Conservation (phyloP, 2,113 vertebrate genomes). For the Phaethornis superciliosus region DNA sequence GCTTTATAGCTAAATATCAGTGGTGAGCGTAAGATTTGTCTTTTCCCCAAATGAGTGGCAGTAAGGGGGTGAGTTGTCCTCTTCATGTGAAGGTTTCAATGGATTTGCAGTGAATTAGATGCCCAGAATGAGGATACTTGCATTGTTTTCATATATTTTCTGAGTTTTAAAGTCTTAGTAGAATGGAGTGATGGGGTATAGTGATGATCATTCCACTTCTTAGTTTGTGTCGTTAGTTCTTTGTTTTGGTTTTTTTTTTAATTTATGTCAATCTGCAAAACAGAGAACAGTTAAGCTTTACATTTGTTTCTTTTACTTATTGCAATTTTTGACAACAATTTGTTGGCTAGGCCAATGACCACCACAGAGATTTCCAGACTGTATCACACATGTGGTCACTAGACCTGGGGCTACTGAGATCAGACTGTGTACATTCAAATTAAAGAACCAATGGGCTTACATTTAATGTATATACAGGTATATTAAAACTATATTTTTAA, state of each 20-base stretch:
- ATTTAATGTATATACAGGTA: neutral
- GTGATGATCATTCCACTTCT: neutral
- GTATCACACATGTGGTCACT: neutral
- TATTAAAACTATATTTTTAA: neutral
- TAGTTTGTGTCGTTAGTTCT: neutral
- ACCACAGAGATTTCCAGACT: neutral
- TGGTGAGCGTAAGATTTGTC: neutral
- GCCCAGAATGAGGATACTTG: neutral
- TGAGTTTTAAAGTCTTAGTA: neutral
- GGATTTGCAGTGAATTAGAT: neutral
- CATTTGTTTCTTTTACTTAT: neutral
- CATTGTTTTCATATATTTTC: neutral
- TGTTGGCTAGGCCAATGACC: neutral
- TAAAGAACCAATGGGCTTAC: neutral
- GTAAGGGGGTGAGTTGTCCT: rapidly evolving
- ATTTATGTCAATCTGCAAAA: neutral
- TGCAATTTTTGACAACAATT: neutral
- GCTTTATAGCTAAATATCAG: neutral
- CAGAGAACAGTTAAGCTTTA: neutral
- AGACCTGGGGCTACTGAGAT: neutral
- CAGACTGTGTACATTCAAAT: neutral
- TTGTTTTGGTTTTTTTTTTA: neutral
- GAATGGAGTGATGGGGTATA: neutral
- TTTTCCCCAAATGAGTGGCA: neutral
- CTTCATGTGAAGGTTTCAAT: neutral